Evolutionary conservation across 2,888 invertebrate species (phyloP), one percentile per base, ranked within the genome.

Genomic region (Cyrtodaria siliqua): DNA sequence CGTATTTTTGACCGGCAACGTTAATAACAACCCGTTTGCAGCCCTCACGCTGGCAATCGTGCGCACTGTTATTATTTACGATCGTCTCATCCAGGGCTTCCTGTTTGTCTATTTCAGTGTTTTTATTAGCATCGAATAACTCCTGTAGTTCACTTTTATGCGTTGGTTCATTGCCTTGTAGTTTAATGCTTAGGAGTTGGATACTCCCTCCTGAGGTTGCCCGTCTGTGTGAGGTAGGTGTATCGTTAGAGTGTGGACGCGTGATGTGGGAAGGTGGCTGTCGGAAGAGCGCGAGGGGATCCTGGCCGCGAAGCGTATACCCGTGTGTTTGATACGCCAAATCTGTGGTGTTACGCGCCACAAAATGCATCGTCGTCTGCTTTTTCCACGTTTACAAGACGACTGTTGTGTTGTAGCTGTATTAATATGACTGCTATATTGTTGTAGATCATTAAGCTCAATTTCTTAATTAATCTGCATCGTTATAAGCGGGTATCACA

Each of bases 1-100:
- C 92, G 76, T 90, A 92, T 72, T 85, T 86, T 72, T 91, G 87
- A 1, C 92, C 92, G 57, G 89, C 89, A 24, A 92, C 86, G 68
- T 92, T 92, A 49, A 92, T 87, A 55, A 84, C 82, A 47, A 90
- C 85, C 9, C 91, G 70, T 40, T 84, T 79, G 57, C 91, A 91
- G 1, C 85, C 84, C 52, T 86, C 86, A 12, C 61, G 60, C 38
- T 49, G 57, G 63, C 91, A 91, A 69, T 90, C 83, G 63, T 90
- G 90, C 26, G 77, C 74, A 12, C 23, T 29, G 18, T 29, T 23
- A 18, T 47, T 47, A 18, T 16, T 16, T 4, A 47, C 47, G 47
- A 47, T 18, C 3, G 14, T 3, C 8, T 8, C 23, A n/a, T 29
- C 42, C 20, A 24, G 55, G 20, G 26, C 55, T 2, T 38, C 24